Percentiles rank a stretch among this genome's conserved stretches.
These are phyloP conservation scores for Harmothoe impar DNA, from an alignment of 2,888 invertebrate genomes.

Conservation along the genomic window DNA sequence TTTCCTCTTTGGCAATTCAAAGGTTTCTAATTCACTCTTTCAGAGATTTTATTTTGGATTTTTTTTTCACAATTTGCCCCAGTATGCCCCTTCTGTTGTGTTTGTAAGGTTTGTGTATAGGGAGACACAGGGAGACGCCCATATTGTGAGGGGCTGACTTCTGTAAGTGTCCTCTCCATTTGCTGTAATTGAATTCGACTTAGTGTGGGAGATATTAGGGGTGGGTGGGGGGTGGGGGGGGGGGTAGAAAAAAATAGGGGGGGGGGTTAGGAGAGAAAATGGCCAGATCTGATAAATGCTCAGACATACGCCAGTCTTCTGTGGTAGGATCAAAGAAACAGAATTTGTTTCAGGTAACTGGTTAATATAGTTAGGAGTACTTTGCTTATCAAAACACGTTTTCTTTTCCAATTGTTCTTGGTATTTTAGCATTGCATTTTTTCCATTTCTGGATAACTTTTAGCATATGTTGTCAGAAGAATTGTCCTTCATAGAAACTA, in stretches of 20 bases:
- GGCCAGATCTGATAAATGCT: too few relatives aligned
- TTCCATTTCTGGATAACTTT: too few relatives aligned
- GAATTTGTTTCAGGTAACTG: too few relatives aligned
- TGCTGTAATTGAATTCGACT: neutral
- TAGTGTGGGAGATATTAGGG: neutral
- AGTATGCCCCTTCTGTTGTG: neutral
- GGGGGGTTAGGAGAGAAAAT: too few relatives aligned
- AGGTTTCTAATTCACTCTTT: neutral
- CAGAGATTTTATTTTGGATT: too few relatives aligned
- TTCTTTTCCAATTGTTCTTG: too few relatives aligned
- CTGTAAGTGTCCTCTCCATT: neutral
- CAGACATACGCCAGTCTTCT: neutral
- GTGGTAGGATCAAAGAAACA: neutral
- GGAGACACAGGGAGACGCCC: neutral
- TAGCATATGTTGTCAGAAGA: too few relatives aligned
- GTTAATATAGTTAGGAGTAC: too few relatives aligned
- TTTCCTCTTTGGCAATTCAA: neutral
- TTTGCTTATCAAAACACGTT: too few relatives aligned
- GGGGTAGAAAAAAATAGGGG: neutral
- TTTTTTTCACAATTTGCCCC: too few relatives aligned
- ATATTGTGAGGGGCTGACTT: neutral
- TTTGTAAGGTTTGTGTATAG: neutral
- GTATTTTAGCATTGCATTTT: too few relatives aligned
- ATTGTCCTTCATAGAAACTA: too few relatives aligned
- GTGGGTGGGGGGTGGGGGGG: neutral